Percentiles rank a stretch among this genome's conserved stretches.
phyloP scores from a whole-genome alignment of 2,797 vertebrate species.

The Sebastes diploproa region DNA sequence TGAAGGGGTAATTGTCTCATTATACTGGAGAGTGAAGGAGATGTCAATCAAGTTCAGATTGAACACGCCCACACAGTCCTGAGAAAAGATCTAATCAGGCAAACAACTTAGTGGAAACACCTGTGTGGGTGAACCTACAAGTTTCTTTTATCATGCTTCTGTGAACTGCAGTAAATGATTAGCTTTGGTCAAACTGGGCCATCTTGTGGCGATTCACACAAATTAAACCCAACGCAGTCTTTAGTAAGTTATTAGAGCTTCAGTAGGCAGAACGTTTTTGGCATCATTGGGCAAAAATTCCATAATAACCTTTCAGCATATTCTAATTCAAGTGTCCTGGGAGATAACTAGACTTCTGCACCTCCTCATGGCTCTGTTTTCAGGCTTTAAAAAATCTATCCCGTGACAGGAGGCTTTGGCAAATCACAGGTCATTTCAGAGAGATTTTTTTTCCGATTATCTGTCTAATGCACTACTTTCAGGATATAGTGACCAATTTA shows the following conservation, averaged over 20 bases:
- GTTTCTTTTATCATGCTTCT: not conserved
- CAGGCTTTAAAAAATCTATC: no score
- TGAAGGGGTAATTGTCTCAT: not conserved
- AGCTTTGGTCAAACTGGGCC: conserved; percentile 35
- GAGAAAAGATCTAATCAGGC: not conserved
- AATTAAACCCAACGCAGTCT: not conserved
- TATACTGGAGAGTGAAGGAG: not conserved
- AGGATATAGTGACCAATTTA: no score
- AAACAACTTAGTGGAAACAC: not conserved
- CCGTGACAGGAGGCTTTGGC: rapidly evolving
- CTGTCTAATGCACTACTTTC: no score
- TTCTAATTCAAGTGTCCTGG: rapidly evolving
- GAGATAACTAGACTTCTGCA: rapidly evolving
- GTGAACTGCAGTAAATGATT: not conserved
- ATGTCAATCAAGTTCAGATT: not conserved
- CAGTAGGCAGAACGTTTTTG: no score
- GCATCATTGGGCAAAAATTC: no score
- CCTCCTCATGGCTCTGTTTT: no score
- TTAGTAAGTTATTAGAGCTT: not conserved
- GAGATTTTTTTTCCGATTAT: no score
- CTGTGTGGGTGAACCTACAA: not conserved
- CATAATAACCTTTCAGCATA: no score
- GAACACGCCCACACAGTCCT: not conserved
- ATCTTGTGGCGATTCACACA: conserved; percentile 39
- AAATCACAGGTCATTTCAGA: no score